A percentile compares a stretch with the other conserved stretches of the same genome.
Evolutionary conservation across 2,888 invertebrate genomes (phyloP).

Genomic region (Peribatodes rhomboidaria): DNA sequence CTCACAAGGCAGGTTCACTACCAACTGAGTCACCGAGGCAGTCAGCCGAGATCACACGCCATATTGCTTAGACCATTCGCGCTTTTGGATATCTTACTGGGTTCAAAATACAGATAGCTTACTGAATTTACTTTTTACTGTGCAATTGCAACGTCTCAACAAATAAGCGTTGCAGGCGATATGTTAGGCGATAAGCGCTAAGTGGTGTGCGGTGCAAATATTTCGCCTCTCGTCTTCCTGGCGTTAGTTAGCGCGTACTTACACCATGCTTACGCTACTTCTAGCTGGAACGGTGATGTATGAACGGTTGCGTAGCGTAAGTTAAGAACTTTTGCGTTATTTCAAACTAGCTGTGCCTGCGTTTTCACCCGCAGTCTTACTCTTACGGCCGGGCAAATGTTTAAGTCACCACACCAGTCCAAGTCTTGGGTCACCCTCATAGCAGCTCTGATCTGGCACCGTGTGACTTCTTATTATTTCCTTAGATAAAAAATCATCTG

Average conservation of each 20-base stretch:
- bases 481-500: background rate
- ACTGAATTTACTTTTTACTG: background rate
- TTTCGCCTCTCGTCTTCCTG: slow-evolving; percentile 72
- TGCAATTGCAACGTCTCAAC: slow-evolving; percentile 50
- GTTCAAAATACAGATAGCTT: background rate
- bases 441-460: background rate
- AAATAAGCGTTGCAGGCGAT: slow-evolving; percentile 66
- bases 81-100: no score
- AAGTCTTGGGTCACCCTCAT: background rate
- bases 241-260: slow-evolving; percentile 80
- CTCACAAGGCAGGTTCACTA: no score
- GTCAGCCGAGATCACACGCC: no score
- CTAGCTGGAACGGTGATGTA: slow-evolving; percentile 55
- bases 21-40: no score
- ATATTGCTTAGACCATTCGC: no score
- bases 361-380: no score
- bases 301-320: slow-evolving; percentile 27
- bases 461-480: background rate
- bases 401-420: background rate
- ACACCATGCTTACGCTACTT: slow-evolving; percentile 56
- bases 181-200: slow-evolving; percentile 68
- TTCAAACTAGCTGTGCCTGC: no score
- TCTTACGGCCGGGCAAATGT: no score
- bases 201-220: slow-evolving; percentile 76
- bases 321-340: slow-evolving; percentile 12